These are phyloP conservation scores for Enteromius thamalakanensis DNA, from an alignment of 2,797 vertebrate species.

Conservation along the genomic window DNA sequence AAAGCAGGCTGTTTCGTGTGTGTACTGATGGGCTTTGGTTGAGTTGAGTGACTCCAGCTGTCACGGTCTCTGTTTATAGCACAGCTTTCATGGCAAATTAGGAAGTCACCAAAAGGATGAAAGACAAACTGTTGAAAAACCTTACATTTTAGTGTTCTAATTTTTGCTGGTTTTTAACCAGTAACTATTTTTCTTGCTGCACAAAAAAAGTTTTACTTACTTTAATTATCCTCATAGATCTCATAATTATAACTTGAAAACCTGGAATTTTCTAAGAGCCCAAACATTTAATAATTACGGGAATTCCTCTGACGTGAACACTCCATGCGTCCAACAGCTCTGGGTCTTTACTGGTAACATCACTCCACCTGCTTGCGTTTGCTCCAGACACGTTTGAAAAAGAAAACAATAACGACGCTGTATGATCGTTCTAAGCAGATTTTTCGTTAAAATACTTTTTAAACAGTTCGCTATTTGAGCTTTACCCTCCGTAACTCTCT, in stretches of 20 bases:
- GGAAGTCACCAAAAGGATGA: slow-evolving; percentile 14
- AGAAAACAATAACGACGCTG: no score
- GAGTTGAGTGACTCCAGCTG: slow-evolving; percentile 56
- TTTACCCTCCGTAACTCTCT: background rate
- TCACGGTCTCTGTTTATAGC: slow-evolving; percentile 32
- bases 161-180: background rate
- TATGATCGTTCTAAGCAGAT: no score
- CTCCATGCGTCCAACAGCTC: background rate
- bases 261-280: background rate
- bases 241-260: background rate
- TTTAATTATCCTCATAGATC: background rate
- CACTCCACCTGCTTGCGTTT: background rate
- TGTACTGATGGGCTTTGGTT: slow-evolving; percentile 37
- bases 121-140: slow-evolving; percentile 10
- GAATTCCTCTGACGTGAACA: background rate
- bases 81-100: slow-evolving; percentile 35
- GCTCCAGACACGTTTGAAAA: background rate
- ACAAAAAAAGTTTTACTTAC: background rate
- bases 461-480: background rate
- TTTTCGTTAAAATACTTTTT: background rate
- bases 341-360: background rate
- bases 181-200: no score
- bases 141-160: background rate
- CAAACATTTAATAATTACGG: background rate
- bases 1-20: slow-evolving; percentile 1